Conservation (phyloP, 2,888 invertebrate species). For the Acanthosepion lycidas region DNA sequence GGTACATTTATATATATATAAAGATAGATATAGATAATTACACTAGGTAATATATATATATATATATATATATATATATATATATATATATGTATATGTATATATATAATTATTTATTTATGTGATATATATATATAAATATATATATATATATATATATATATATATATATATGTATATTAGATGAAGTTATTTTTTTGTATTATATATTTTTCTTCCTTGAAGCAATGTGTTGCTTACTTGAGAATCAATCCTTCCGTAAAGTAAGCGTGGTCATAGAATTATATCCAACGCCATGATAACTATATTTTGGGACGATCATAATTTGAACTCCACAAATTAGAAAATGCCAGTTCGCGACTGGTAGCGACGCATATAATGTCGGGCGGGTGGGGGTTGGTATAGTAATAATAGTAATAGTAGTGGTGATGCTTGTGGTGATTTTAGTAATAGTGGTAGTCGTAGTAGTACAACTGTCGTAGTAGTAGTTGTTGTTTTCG, state of each 20-base stretch:
- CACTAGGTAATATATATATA: background rate
- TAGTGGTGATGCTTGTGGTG: background rate
- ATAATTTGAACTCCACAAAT: background rate
- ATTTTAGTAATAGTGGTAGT: background rate
- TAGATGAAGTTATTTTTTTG: background rate
- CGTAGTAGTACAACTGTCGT: background rate
- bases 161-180: background rate
- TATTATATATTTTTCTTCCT: background rate
- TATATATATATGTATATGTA: background rate
- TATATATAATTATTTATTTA: background rate
- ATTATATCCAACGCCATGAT: background rate
- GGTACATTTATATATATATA: background rate
- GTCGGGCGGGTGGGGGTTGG: background rate
- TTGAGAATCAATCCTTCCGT: background rate
- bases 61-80: background rate
- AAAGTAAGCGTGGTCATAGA: background rate
- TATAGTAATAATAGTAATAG: background rate
- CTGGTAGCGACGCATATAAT: constrained; percentile 14
- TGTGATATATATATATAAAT: background rate
- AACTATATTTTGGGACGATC: background rate
- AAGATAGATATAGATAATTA: background rate
- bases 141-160: background rate
- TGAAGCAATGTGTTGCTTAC: background rate
- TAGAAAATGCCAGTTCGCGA: background rate
- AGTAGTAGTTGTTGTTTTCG: background rate